phyloP scores from a whole-genome alignment of 2,113 vertebrate genomes.

The Sterna hirundo region DNA sequence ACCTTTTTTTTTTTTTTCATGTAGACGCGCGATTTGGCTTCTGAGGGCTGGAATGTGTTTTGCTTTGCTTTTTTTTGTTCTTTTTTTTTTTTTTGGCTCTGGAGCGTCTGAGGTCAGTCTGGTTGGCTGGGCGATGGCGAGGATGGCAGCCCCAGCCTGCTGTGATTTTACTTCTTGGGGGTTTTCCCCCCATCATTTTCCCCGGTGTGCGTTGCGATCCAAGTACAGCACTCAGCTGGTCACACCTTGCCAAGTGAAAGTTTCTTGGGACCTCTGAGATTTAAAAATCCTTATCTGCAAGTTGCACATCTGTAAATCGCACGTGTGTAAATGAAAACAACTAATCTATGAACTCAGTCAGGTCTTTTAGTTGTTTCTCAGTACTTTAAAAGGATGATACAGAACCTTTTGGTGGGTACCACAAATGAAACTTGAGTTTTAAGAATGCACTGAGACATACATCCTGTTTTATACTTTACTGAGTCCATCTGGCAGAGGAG shows the following conservation, averaged over 20 bases:
- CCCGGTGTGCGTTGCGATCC: neutral
- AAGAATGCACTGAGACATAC: neutral
- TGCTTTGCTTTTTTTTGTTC: neutral
- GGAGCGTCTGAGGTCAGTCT: neutral
- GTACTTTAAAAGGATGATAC: neutral
- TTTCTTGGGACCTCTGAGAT: neutral
- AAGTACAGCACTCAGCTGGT: neutral
- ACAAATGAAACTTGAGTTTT: neutral
- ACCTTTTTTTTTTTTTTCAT: neutral
- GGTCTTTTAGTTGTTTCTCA: neutral
- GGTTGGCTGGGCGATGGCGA: accelerated
- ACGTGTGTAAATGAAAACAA: neutral
- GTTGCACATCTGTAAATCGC: neutral
- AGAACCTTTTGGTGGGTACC: neutral
- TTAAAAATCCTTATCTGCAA: neutral
- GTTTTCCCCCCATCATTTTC: neutral
- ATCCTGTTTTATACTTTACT: neutral
- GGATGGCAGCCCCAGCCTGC: neutral
- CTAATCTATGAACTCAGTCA: neutral
- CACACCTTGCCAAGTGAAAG: neutral
- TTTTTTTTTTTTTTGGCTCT: neutral
- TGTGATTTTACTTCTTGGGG: accelerated
- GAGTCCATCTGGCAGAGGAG: neutral
- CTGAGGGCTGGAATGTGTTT: neutral
- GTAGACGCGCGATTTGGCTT: neutral